phyloP scores from a whole-genome alignment of 37 sponge, comb jelly and placozoan species.

The Aplysina aerophoba region DNA sequence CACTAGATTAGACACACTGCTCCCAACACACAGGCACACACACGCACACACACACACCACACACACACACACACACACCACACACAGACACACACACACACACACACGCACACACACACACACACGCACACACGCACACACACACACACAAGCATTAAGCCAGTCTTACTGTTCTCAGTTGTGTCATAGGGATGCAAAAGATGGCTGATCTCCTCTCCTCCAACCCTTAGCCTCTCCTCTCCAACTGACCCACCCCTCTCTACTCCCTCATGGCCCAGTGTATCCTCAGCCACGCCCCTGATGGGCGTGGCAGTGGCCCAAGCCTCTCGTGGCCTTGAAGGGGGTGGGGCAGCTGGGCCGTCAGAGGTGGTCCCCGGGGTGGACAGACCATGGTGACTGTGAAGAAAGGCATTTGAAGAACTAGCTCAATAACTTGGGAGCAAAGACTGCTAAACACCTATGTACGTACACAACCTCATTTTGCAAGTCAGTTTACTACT shows the following conservation, averaged over 20 bases:
- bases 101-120: slow-evolving; percentile 13
- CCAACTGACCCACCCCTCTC: neutral
- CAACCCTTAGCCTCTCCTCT: neutral
- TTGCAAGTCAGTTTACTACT: neutral
- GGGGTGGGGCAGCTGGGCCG: neutral
- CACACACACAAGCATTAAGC: slow-evolving; percentile 33
- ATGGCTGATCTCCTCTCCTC: neutral
- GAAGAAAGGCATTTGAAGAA: neutral
- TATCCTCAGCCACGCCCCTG: neutral
- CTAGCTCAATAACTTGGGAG: neutral
- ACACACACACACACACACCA: slow-evolving; percentile 2
- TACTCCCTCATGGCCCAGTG: too few species aligned
- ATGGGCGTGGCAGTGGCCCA: neutral
- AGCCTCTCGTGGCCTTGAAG: slow-evolving; percentile 1
- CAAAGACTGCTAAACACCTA: neutral
- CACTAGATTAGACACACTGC: neutral
- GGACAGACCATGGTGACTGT: neutral
- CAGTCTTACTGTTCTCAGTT: neutral
- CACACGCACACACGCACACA: slow-evolving; percentile 45
- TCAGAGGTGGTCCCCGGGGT: slow-evolving; percentile 26
- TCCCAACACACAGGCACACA: neutral
- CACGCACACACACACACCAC: neutral
- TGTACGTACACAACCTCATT: neutral
- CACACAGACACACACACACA: slow-evolving; percentile 3
- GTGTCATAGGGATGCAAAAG: neutral